phyloP scores from a whole-genome alignment of 2,797 vertebrate species.

The Pachyuromys duprasi region DNA sequence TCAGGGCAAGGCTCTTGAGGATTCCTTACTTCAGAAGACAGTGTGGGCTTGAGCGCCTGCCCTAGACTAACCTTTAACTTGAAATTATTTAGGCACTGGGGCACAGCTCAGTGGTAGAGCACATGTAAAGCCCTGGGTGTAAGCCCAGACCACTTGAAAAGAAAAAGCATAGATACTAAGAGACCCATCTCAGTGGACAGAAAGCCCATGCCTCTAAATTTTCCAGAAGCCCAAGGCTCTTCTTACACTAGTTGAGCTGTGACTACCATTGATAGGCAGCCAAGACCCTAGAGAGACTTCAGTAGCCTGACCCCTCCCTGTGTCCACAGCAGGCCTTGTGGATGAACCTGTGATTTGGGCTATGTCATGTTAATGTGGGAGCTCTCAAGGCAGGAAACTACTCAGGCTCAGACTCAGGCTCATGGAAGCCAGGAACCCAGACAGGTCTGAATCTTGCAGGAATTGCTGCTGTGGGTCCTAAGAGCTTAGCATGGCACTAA shows the following conservation, averaged over 20 bases:
- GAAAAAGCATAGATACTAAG: neutral
- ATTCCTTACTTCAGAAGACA: neutral
- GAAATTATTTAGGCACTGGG: neutral
- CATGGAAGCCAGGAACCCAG: neutral
- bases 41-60: neutral
- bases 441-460: neutral
- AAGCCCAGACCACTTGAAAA: neutral
- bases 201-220: neutral
- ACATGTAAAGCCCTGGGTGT: neutral
- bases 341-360: neutral
- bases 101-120: neutral
- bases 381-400: conserved; percentile 4
- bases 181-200: neutral
- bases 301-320: neutral
- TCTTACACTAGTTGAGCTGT: neutral
- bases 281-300: neutral
- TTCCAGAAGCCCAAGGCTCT: neutral
- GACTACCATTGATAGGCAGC: neutral
- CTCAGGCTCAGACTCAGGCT: neutral
- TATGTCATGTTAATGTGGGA: neutral
- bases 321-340: neutral
- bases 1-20: neutral
- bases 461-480: neutral
- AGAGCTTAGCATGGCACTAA: neutral
- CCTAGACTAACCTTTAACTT: neutral